Evolutionary conservation across 92 coral and sea anemone species (phyloP), one percentile per base, ranked within the genome.

Genomic region (Zoanthus gigantus): DNA sequence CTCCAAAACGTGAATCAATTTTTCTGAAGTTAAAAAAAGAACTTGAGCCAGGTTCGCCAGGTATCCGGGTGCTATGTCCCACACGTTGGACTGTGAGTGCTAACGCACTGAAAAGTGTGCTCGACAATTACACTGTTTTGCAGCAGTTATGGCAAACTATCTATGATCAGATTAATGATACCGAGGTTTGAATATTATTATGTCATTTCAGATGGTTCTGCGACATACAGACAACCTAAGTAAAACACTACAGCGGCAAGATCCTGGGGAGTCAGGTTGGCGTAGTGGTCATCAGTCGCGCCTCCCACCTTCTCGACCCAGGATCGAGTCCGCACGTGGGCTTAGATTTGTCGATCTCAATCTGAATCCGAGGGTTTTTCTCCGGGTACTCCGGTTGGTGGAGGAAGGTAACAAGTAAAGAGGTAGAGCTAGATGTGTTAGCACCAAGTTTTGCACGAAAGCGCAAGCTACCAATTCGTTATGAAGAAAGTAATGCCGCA

Each of bases 161-260:
- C 18, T 63, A 53, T 45, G 83, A 78, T 14, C 83, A 63, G 61
- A 63, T 1, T 14, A 34, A 46, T 2, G 83, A 52, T 52, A 78
- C 83, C 47, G 69, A 52, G 65, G 42, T 68, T 66, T 83, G 34
- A 83, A 11, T 83, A 18, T 54, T 83, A 66, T 48, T 83, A 29
- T 34, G 87, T 46, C 50, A 31, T 37, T 66, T 65, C 77, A 60
- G 85, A 63, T 80, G 31, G 30, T 58, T 68, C 50, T 53, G 42
- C 53, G 0, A 53, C 50, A 58, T 58, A 80, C 85, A n/a, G 85
- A 60, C 54, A 80, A 80, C 56, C 54, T 80, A 12, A 80, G 29
- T 37, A 60, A 30, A 60, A 80, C 85, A 68, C 45, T 80, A 68
- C 85, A 80, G 48, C 72, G 85, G 71, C 72, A 42, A 80, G 85